Base-by-base conservation (phyloP, 1,140 invertebrate species). In the Physella acuta region DNA sequence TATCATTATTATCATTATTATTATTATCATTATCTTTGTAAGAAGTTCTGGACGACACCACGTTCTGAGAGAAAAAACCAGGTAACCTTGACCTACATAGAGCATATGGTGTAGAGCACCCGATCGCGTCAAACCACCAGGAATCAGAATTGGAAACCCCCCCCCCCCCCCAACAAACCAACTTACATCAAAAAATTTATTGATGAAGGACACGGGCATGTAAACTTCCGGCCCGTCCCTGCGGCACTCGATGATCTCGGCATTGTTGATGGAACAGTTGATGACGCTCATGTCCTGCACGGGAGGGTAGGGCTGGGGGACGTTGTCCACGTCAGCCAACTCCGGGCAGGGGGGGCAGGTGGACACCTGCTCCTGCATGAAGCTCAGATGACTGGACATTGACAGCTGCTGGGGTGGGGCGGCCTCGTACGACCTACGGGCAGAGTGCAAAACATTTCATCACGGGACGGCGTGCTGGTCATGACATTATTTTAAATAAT, bases 131-230 rank as follows among this genome's bases (percentile, higher is more conserved):
- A n/a, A n/a, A n/a, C n/a, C n/a, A n/a, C n/a, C n/a, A n/a, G n/a
- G n/a, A n/a, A n/a, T n/a, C n/a, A n/a, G n/a, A n/a, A n/a, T n/a
- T n/a, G n/a, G n/a, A n/a, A n/a, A n/a, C n/a, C n/a, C n/a, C n/a
- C n/a, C n/a, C n/a, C n/a, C n/a, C n/a, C n/a, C n/a, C n/a, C n/a
- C n/a, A n/a, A n/a, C n/a, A n/a, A n/a, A n/a, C n/a, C n/a, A 33
- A 28, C 39, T 1, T 51, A 64, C 62, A 14, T 64, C 62, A 64
- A 64, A 64, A 34, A 31, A 64, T 1, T 31, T n/a, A 33, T 64
- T 64, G 49, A 64, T 64, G 49, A 64, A 64, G 1, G 62, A 52
- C 14, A 33, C 44, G 16, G 62, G 62, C 44, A 64, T 64, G 62
- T 64, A 64, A 2, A 64, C 44, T 20, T 52, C 62, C 44, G 14